Conservation (phyloP, 1,140 invertebrate species). For the Bacillus rossius region DNA sequence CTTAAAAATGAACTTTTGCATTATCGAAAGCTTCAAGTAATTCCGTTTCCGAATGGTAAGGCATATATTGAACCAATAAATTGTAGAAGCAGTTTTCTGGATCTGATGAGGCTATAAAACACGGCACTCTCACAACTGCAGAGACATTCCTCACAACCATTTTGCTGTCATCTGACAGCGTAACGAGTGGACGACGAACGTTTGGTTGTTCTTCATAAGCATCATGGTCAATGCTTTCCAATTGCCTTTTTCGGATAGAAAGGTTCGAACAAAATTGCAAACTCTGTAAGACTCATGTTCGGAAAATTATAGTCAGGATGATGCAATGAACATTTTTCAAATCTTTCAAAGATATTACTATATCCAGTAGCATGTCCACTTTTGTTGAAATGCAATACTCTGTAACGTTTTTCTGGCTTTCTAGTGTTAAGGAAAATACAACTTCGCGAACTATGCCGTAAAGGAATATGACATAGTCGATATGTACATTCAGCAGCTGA, state of each 20-base stretch:
- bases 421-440: slow-evolving; percentile 34
- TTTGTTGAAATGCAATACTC: slow-evolving; percentile 31
- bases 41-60: background rate
- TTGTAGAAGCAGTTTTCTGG: slow-evolving; percentile 10
- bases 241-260: background rate
- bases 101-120: slow-evolving; percentile 32
- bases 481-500: slow-evolving; percentile 34
- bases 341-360: too few relatives aligned
- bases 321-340: slow-evolving; percentile 28
- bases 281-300: slow-evolving; percentile 33
- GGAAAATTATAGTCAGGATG: slow-evolving; percentile 31
- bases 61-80: background rate
- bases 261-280: slow-evolving; percentile 35
- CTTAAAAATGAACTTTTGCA: slow-evolving; percentile 32
- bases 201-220: background rate
- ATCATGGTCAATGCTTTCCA: slow-evolving; percentile 2
- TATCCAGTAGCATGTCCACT: slow-evolving; percentile 24
- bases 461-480: slow-evolving; percentile 32
- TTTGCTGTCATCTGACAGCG: background rate
- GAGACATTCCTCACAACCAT: slow-evolving; percentile 1
- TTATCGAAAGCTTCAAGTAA: slow-evolving; percentile 15
- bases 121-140: slow-evolving; percentile 21
- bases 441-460: slow-evolving; percentile 30
- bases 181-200: background rate
- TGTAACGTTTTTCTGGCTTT: slow-evolving; percentile 35